Percentiles rank a stretch among this genome's conserved stretches.
Conservation (phyloP, 1,140 invertebrate genomes). For the Pogonus chalceus region DNA sequence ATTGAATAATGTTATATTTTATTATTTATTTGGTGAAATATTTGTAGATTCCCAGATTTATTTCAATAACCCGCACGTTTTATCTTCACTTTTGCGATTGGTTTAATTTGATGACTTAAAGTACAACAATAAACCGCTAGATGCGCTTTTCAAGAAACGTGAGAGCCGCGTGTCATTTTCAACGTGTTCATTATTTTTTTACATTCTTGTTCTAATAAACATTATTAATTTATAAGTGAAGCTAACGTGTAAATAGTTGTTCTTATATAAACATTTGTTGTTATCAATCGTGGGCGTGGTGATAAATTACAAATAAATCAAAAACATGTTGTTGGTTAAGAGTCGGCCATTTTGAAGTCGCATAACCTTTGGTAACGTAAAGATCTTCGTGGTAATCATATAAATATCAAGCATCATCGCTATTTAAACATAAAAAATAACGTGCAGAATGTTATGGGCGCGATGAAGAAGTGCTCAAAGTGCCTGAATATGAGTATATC, state of each 20-base stretch:
- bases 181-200: constrained; percentile 4
- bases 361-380: constrained; percentile 35
- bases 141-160: constrained; percentile 30
- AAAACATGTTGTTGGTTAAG: constrained; percentile 35
- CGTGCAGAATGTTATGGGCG: constrained; percentile 16
- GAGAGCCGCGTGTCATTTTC: constrained; percentile 38
- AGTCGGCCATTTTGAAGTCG: constrained; percentile 35
- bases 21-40: too few species aligned
- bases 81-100: too few species aligned
- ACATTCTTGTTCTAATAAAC: constrained; percentile 21
- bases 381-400: constrained; percentile 23
- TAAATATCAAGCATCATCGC: constrained; percentile 18
- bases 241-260: constrained; percentile 1
- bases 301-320: constrained; percentile 18
- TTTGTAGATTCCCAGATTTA: too few species aligned
- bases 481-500: constrained; percentile 9
- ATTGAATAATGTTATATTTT: too few species aligned
- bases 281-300: constrained; percentile 7
- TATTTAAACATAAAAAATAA: constrained; percentile 12
- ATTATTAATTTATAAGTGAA: constrained; percentile 23
- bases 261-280: constrained; percentile 9
- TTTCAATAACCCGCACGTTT: too few species aligned
- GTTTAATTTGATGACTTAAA: too few species aligned
- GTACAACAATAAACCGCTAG: constrained; percentile 16
- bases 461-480: not conserved